Base-by-base conservation (phyloP, 1,140 invertebrate species). In the Callitettix versicolor region DNA sequence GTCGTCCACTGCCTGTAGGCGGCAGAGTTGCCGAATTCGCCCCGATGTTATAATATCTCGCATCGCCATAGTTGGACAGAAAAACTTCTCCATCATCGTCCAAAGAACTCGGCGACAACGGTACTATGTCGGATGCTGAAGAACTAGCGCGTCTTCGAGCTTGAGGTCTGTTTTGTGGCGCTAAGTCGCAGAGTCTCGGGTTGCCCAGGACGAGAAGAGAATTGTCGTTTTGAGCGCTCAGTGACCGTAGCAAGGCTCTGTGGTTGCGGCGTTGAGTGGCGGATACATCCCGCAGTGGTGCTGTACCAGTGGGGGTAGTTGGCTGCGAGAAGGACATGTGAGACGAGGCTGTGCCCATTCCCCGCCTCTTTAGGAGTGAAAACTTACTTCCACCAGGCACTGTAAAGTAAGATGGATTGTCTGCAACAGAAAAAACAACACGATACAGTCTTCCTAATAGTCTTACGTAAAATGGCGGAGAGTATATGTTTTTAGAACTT, bases 361-460 rank as follows among this genome's bases (percentile, higher is more conserved):
- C 55, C 1, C 57, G 57, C 22, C 53, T 34, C 20, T 50, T 53
- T 40, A 14, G 67, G 55, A 41, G 69, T 66, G 66, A 71, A 66
- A 61, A 57, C 15, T 47, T 59, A 33, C 65, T 42, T 15, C 56
- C 64, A 51, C 67, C 64, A 22, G 72, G 67, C 47, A 79, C 59
- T 56, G 76, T 72, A 64, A 79, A 79, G 58, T 79, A 79, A 51
- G 76, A 79, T 4, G 78, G 78, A 63, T 79, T 79, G 68, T 79
- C 78, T 79, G 75, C 57, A 64, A 70, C 65, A 61, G 70, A 64
- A 57, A 47, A 63, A 60, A 55, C 65, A 63, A 60, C 1, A 47
- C 12, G 22, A 47, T n/a, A 47, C 11, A 24, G 7, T 47, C 26
- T 40, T n/a, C 3, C 14, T 40, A n/a, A n/a, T n/a, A n/a, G n/a